These are phyloP conservation scores for Cnemophilus loriae DNA, from an alignment of 2,113 vertebrate species.

Conservation along the genomic window DNA sequence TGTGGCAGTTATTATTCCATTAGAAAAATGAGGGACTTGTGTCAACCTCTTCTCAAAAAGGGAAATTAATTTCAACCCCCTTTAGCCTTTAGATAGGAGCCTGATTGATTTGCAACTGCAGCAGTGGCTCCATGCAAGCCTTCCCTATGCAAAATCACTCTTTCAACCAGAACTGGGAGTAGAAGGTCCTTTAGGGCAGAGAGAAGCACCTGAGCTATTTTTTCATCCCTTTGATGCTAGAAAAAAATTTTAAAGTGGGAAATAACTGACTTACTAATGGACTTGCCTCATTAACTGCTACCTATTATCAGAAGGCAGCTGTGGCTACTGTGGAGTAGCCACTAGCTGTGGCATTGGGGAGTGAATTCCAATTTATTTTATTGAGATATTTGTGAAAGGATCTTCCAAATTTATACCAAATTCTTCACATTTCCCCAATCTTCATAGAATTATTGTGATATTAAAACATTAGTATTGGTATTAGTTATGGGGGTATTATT, in stretches of 20 bases:
- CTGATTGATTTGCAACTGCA: neutral
- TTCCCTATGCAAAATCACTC: neutral
- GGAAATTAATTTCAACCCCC: neutral
- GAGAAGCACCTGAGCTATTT: neutral
- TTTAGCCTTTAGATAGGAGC: neutral
- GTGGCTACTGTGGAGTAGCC: too few relatives aligned
- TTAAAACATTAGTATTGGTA: neutral
- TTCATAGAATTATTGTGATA: neutral
- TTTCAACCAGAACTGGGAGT: neutral
- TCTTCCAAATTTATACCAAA: neutral
- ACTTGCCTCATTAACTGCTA: neutral
- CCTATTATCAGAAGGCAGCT: neutral
- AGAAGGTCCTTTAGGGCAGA: neutral
- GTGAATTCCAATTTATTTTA: neutral
- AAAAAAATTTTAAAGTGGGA: neutral
- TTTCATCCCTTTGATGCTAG: neutral
- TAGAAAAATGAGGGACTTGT: neutral
- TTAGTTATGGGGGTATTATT: neutral
- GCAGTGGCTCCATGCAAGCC: neutral
- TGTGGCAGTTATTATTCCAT: neutral
- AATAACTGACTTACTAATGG: neutral
- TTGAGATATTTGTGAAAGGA: neutral
- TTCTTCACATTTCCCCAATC: neutral
- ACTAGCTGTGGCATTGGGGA: neutral
- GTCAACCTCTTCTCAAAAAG: neutral